Conservation (phyloP, 2,888 invertebrate genomes). For the Spatulosminthurus flaviceps region DNA sequence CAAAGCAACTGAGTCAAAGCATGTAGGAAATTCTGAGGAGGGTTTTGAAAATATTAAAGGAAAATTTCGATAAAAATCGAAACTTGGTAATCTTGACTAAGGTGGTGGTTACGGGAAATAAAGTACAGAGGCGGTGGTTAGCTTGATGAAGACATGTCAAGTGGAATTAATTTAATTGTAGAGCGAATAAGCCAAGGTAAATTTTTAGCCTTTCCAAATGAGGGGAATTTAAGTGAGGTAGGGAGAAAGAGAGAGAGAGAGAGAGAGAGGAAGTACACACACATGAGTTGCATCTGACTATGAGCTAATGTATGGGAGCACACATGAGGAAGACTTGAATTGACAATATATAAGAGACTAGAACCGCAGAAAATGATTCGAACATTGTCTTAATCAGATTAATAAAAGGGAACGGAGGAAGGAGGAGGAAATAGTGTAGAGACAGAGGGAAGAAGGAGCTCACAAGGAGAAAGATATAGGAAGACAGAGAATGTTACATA, state of each 20-base stretch:
- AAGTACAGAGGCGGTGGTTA: background rate
- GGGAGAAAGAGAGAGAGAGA: background rate
- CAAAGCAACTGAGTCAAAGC: too few relatives aligned
- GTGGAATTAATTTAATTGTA: slow-evolving; percentile 19
- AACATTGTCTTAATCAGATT: slow-evolving; percentile 39
- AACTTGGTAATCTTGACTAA: background rate
- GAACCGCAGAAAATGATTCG: slow-evolving; percentile 40
- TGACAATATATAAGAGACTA: slow-evolving; percentile 5
- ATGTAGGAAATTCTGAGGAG: too few relatives aligned
- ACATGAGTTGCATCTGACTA: background rate
- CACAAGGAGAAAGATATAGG: slow-evolving; percentile 13
- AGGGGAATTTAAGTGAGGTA: background rate
- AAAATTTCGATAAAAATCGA: background rate
- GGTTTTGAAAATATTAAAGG: too few relatives aligned
- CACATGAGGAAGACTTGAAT: background rate
- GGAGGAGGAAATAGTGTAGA: too few relatives aligned
- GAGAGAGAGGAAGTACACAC: background rate
- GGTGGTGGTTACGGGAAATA: background rate
- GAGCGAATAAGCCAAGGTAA: background rate
- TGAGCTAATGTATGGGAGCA: background rate
- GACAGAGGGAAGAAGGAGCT: too few relatives aligned
- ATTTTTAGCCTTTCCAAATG: background rate
- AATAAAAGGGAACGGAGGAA: slow-evolving; percentile 20
- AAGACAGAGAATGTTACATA: background rate
- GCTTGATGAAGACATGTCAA: slow-evolving; percentile 13